phyloP scores from a whole-genome alignment of 2,113 vertebrate genomes.

The Nannobrachium achirus region DNA sequence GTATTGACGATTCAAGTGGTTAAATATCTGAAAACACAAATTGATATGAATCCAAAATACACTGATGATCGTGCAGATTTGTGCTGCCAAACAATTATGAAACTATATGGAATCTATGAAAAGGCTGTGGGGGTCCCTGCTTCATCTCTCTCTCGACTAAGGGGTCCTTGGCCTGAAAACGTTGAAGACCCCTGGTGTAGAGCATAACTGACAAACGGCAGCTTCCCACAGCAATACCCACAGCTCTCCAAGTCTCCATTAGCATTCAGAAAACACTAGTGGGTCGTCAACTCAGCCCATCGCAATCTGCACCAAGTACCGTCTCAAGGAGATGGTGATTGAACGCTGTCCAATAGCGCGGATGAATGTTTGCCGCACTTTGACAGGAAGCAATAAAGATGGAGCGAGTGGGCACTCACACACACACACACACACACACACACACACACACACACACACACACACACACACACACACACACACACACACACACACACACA shows the following conservation, averaged over 20 bases:
- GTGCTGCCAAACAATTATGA: too few relatives aligned
- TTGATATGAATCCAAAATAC: too few relatives aligned
- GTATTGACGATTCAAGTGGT: too few relatives aligned
- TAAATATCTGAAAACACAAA: too few relatives aligned
- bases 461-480: slow-evolving; percentile 19
- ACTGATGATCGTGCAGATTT: too few relatives aligned
- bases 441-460: not conserved
- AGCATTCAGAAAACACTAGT: slow-evolving; percentile 58
- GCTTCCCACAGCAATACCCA: slow-evolving; percentile 64
- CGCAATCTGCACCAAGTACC: slow-evolving; percentile 32
- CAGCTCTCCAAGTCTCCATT: slow-evolving; percentile 67
- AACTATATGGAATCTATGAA: too few relatives aligned
- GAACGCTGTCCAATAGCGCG: slow-evolving; percentile 34
- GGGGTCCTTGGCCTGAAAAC: too few relatives aligned
- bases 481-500: not conserved
- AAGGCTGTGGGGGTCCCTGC: too few relatives aligned
- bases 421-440: slow-evolving; percentile 13
- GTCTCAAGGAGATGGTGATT: slow-evolving; percentile 31
- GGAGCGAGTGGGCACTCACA: not conserved
- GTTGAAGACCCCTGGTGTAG: too few relatives aligned
- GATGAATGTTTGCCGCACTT: slow-evolving; percentile 36
- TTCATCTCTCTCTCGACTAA: too few relatives aligned
- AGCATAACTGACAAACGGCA: slow-evolving; percentile 66
- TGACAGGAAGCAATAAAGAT: slow-evolving; percentile 24
- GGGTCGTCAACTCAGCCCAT: slow-evolving; percentile 49